phyloP scores from a whole-genome alignment of 2,113 vertebrate species.

The Pseudonaja textilis region DNA sequence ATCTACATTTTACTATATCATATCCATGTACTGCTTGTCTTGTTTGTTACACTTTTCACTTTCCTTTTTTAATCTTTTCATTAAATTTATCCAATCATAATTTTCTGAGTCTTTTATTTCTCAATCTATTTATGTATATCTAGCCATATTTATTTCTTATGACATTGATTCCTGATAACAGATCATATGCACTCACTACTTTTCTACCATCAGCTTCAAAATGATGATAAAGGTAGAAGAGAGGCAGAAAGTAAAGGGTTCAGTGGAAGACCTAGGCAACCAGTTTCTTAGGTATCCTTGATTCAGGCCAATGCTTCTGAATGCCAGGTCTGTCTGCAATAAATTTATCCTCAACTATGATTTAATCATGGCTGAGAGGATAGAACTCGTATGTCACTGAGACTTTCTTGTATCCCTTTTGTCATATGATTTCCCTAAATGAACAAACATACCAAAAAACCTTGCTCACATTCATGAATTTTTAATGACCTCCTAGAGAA shows the following conservation, averaged over 20 bases:
- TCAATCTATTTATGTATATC: not conserved
- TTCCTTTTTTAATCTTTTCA: not conserved
- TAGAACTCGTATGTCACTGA: not conserved
- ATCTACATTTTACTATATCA: not conserved
- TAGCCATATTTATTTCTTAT: not conserved
- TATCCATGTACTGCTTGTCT: not conserved
- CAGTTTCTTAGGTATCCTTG: not conserved
- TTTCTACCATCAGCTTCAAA: not conserved
- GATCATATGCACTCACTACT: not conserved
- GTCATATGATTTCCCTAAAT: not conserved
- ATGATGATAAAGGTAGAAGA: not conserved
- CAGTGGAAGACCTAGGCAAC: not conserved
- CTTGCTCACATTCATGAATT: not conserved
- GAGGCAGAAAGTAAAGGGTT: not conserved
- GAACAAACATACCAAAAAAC: not conserved
- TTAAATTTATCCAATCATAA: not conserved
- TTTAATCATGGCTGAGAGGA: not conserved
- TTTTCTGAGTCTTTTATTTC: not conserved
- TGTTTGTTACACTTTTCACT: not conserved
- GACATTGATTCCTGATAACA: not conserved
- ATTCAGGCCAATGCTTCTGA: not conserved
- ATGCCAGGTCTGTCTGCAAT: not conserved
- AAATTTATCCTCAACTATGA: not conserved
- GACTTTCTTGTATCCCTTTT: not conserved
- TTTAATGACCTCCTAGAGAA: not conserved